Evolutionary conservation across 2,797 vertebrate species (phyloP), one percentile per base, ranked within the genome.

Genomic region (Chromobotia macracanthus): DNA sequence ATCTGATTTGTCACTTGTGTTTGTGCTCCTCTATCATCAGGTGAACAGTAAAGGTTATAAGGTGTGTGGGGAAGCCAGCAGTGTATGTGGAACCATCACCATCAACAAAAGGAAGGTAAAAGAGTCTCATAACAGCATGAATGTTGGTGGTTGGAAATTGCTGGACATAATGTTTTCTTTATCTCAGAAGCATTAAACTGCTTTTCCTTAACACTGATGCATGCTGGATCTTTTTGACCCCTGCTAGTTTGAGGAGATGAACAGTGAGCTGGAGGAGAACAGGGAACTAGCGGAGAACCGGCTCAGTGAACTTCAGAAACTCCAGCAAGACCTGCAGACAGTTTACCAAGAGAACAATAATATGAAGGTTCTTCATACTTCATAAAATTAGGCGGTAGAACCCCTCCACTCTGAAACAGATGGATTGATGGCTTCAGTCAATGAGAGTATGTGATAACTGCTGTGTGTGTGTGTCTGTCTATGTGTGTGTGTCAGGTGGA

Each of bases 11-110:
- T 60, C 16, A 0, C 10, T 0, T 38, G 10, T 72, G 6, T 64
- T 18, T 72, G 13, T 69, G 35, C 8, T 10, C 64, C 5, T 16
- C 80, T 4, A 38, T 76, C 21, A 48, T 31, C 87, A 99, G 97
- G 96, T 99, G 21, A 99, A 99, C 90, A 99, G 97, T 11, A 99
- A 97, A 94, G 97, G 97, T 44, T 99, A 99, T 80, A 98, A 99
- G 76, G 97, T 98, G 2, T 99, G 97, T 71, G 97, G 97, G 1
- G 96, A 97, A 19, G 97, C 97, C 75, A 99, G 97, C 90, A 99
- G 95, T 82, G 95, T 99, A 3, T 97, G 97, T 13, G 97, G 97
- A 72, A 99, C 96, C n/a, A 97, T 99, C 85, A 99, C 97, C 1
- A 97, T 98, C 83, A 97, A 98, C 86, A 95, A 97, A 80, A 94